Conservation (phyloP, 2,888 invertebrate species). For the Timandra comae region DNA sequence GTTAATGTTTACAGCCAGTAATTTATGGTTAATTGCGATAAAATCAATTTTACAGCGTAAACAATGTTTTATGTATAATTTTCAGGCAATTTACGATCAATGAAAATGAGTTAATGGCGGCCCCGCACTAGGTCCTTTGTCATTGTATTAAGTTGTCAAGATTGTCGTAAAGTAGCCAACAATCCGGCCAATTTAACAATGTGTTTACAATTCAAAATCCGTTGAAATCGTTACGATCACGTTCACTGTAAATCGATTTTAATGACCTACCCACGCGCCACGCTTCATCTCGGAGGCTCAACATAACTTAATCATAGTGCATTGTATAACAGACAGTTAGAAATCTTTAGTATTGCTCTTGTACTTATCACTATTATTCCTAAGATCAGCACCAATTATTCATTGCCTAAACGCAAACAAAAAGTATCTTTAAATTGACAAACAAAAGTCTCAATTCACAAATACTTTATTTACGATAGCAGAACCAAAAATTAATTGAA, state of each 20-base stretch:
- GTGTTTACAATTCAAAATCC: constrained; percentile 12
- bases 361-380: no score
- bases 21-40: background rate
- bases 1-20: no score
- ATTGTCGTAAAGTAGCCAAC: constrained; percentile 5
- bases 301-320: no score
- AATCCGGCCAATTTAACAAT: constrained; percentile 4
- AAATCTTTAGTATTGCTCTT: no score
- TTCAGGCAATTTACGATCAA: background rate
- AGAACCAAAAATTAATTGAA: no score
- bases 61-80: background rate
- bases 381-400: no score
- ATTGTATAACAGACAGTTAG: no score
- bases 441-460: no score
- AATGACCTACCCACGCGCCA: constrained; percentile 12
- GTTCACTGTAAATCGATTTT: constrained; percentile 15
- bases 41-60: background rate
- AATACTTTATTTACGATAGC: no score
- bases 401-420: no score
- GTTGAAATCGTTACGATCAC: constrained; percentile 9
- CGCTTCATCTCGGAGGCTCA: no score
- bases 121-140: constrained; percentile 4
- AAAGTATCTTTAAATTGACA: no score
- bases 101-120: background rate
- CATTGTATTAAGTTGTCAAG: constrained; percentile 8